These are phyloP conservation scores for Elephas maximus DNA, from an alignment of 2,113 vertebrate species.

Conservation along the genomic window DNA sequence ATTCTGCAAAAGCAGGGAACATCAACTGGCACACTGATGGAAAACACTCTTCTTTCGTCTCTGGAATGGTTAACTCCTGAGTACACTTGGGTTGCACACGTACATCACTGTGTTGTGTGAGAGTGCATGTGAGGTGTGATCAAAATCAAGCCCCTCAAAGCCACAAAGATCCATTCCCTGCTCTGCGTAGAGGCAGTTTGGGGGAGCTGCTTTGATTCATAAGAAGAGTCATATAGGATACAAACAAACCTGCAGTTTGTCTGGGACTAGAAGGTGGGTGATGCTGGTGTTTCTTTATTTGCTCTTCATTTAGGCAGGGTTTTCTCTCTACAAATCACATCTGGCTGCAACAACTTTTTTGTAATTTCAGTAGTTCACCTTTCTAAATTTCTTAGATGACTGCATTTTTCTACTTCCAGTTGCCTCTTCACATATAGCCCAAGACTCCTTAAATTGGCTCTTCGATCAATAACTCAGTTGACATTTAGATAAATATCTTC, in stretches of 20 bases:
- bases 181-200: not conserved
- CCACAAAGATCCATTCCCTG: not conserved
- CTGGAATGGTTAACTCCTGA: not conserved
- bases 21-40: not conserved
- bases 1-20: not conserved
- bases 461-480: not conserved
- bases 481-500: not conserved
- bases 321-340: not conserved
- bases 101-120: not conserved
- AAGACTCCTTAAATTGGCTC: not conserved
- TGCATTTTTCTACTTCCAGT: not conserved
- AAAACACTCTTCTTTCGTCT: slow-evolving; percentile 20
- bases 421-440: not conserved
- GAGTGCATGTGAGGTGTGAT: not conserved
- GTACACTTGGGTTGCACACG: not conserved
- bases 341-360: not conserved
- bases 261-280: not conserved
- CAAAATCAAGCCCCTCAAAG: not conserved
- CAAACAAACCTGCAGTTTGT: not conserved
- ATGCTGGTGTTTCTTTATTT: not conserved
- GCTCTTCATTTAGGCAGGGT: not conserved
- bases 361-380: not conserved
- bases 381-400: not conserved
- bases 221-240: not conserved
- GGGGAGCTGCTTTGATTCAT: not conserved